Conservation (phyloP, 2,888 invertebrate species). For the Orthonychiurus folsomi region DNA sequence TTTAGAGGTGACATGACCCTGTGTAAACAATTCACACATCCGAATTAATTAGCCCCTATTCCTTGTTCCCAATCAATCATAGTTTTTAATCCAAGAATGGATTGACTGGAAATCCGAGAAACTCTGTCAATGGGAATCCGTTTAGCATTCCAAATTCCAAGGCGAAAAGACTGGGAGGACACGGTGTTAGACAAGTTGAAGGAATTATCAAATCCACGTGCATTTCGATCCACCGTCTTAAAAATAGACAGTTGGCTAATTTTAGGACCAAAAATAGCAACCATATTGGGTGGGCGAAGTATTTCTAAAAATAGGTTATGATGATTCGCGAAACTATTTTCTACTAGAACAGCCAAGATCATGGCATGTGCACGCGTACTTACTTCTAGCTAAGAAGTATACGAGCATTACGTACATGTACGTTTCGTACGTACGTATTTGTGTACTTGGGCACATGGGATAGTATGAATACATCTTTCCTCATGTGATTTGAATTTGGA, state of each 20-base stretch:
- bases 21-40: not conserved
- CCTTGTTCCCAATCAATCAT: too few relatives aligned
- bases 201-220: conserved; percentile 37
- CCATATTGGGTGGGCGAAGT: conserved; percentile 42
- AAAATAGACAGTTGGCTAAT: conserved; percentile 40
- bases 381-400: too few relatives aligned
- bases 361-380: too few relatives aligned
- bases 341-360: not conserved
- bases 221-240: conserved; percentile 30
- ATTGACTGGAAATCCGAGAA: not conserved
- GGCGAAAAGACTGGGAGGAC: too few relatives aligned
- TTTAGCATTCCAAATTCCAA: not conserved
- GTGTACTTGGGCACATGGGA: too few relatives aligned
- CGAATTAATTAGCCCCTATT: too few relatives aligned
- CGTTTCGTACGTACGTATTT: not conserved
- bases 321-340: conserved; percentile 41
- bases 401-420: too few relatives aligned
- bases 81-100: not conserved
- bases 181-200: too few relatives aligned
- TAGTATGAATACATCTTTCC: not conserved
- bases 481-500: not conserved
- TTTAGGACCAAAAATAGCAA: conserved; percentile 41
- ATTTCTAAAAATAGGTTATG: conserved; percentile 40
- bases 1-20: not conserved
- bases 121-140: not conserved